Evolutionary conservation across 1,140 invertebrate genomes (phyloP), one percentile per base, ranked within the genome.

Genomic region (Streblospio benedicti): DNA sequence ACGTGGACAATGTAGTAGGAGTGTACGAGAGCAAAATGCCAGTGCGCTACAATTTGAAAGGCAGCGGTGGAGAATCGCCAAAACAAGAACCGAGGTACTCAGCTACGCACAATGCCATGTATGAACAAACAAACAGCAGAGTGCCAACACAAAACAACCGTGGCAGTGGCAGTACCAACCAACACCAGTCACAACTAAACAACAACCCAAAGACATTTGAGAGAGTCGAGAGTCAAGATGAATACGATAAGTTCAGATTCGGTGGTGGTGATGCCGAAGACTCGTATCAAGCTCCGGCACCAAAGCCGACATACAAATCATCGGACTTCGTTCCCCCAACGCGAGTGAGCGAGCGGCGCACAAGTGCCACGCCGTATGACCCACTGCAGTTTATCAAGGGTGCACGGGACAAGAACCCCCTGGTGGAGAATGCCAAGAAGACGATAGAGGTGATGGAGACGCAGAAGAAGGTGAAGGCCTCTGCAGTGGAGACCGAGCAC

Each of bases 381-480:
- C 89, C 90, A 38, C 81, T 92, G 68, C 90, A 93, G 81, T 93
- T 92, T 77, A 84, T 93, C 57, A 88, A 89, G 32, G 31, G 43
- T 16, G 35, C 59, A 16, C 67, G 67, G 38, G 63, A 61, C 9
- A 67, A 67, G 3, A 66, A 61, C 6, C 60, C 67, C 63, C 81
- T 93, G 45, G 90, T 88, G 73, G 85, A 86, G 70, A 84, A 86
- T 41, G 90, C 90, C 4, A 85, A 90, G 66, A 86, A 91, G 71
- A 90, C 92, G 75, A 82, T 93, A 43, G 85, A 89, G 66, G 85
- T 89, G 63, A 87, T 88, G 4, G 86, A 91, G 69, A 87, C 90
- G 71, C 85, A 89, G 28, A 89, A 88, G 70, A 88, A 88, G 67
- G 81, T 86, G 32, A 86, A 87, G 64, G 84, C 87, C n/a, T n/a